Conservation (phyloP, 2,888 invertebrate species). For the Ectropis crepuscularia region DNA sequence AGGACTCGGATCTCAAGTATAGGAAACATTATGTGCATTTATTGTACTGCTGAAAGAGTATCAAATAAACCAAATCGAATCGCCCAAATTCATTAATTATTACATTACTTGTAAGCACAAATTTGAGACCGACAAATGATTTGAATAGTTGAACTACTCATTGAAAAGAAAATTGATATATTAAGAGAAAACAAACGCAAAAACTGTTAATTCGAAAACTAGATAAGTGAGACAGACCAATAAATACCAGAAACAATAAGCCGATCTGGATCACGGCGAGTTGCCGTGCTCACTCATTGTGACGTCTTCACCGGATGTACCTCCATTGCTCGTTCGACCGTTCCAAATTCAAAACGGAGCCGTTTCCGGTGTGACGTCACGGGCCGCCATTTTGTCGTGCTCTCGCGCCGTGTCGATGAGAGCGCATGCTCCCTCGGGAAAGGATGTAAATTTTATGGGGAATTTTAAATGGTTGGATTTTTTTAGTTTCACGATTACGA, state of each 20-base stretch:
- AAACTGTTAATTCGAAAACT: not conserved
- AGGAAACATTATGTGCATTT: too few relatives aligned
- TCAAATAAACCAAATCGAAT: too few relatives aligned
- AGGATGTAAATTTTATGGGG: conserved; percentile 57
- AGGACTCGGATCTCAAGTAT: too few relatives aligned
- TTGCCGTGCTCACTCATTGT: conserved; percentile 71
- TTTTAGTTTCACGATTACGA: conserved; percentile 25
- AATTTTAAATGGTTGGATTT: conserved; percentile 41
- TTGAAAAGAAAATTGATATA: too few relatives aligned
- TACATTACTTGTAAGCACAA: too few relatives aligned
- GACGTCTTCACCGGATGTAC: conserved; percentile 84
- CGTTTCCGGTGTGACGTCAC: conserved; percentile 82
- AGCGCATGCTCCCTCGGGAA: conserved; percentile 77
- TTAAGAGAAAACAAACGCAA: too few relatives aligned
- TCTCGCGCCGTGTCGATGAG: conserved; percentile 71
- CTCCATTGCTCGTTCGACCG: conserved; percentile 84
- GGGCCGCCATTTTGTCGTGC: conserved; percentile 72
- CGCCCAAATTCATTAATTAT: too few relatives aligned
- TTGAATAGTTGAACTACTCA: too few relatives aligned
- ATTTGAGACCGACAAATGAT: too few relatives aligned
- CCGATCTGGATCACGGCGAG: conserved; percentile 40
- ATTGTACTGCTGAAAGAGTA: too few relatives aligned
- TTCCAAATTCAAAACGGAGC: conserved; percentile 84
- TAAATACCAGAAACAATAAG: conserved; percentile 40
- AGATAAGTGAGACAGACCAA: conserved; percentile 24